Base-by-base conservation (phyloP, 2,113 vertebrate genomes). In the Perca fluviatilis region DNA sequence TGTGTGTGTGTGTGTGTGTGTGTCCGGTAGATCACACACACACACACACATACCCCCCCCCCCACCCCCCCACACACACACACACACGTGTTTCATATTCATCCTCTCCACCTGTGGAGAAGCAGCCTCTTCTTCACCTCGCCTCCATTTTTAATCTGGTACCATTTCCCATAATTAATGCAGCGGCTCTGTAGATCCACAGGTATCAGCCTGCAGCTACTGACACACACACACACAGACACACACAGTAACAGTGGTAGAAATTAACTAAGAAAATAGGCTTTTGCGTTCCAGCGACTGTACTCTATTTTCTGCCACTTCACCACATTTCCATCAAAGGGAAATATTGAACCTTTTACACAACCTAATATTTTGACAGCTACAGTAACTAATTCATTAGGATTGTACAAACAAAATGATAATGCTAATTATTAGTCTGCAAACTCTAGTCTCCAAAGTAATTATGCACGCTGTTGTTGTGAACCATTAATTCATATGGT, bases 91-190 rank as follows among this genome's bases (percentile, higher is more conserved):
- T 77, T 83, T 88, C 63, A 83, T 80, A 79, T 85, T 80, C 63
- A 69, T 86, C 40, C 8, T 67, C 60, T 79, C 72, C 57, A 86
- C 86, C 80, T 87, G 86, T 83, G 71, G 76, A 82, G 67, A 79
- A 74, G 54, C 46, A 63, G 63, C 56, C 43, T 81, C 73, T 57
- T 69, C 27, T 50, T 84, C 74, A 70, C 43, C 56, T 77, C 57
- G 1, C 54, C 69, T 91, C 49, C 71, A 68, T 86, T 87, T 88
- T 79, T 79, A 77, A 86, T 80, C 79, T 51, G 0, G 0, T 50
- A 46, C 62, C 46, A 12, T 66, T 80, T 53, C 62, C 85, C 54
- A 84, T 84, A 66, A 83, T 82, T 77, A 88, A 87, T 83, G 79
- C 74, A 82, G 76, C 67, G 46, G 61, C 60, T 82, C 64, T 74